Evolutionary conservation across 2,797 vertebrate species (phyloP).

Genomic region (Dipus sagitta): DNA sequence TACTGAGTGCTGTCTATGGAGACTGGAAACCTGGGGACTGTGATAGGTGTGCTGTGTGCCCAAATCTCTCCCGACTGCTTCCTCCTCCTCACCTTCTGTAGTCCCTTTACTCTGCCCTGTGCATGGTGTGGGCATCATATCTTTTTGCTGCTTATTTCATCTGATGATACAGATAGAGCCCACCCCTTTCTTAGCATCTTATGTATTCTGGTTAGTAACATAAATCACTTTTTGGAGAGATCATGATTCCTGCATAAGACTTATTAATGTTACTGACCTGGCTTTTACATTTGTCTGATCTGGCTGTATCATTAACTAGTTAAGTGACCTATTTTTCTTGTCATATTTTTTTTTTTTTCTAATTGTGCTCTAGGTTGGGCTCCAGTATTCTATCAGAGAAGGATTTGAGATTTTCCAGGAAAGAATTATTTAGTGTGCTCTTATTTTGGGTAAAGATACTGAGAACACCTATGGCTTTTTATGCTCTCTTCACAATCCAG

Average conservation of each 20-base stretch:
- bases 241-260: not conserved
- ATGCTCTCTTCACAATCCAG: not conserved
- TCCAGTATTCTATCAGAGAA: not conserved
- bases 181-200: not conserved
- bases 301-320: not conserved
- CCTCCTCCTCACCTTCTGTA: not conserved
- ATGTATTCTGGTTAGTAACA: not conserved
- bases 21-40: not conserved
- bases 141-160: not conserved
- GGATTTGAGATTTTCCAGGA: not conserved
- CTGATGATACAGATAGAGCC: not conserved
- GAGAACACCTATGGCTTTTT: not conserved
- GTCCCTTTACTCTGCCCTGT: too few species aligned
- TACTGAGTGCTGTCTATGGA: not conserved
- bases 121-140: not conserved
- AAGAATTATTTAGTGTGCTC: not conserved
- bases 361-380: not conserved
- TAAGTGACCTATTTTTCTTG: not conserved
- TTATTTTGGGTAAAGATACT: too few species aligned
- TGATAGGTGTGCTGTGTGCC: not conserved
- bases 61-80: not conserved
- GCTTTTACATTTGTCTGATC: not conserved
- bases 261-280: not conserved
- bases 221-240: conserved; percentile 20
- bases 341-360: not conserved